Percentiles rank a stretch among this genome's conserved stretches.
Evolutionary conservation across 2,888 invertebrate species (phyloP).

Genomic region (Drosophila cognata): DNA sequence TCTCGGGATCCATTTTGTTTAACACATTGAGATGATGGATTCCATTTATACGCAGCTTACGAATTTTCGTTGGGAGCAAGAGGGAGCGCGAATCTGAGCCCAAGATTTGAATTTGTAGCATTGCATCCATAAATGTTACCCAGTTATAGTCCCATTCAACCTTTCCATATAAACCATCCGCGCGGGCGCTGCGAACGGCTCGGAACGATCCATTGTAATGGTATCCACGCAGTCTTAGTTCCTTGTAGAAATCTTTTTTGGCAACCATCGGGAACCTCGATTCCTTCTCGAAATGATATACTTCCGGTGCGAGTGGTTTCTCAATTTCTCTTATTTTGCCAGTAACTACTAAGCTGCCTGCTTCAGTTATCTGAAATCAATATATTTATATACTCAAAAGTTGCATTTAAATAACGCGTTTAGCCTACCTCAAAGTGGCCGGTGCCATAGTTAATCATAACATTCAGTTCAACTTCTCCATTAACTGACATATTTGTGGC

Average conservation of each 20-base stretch:
- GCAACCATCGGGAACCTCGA: slow-evolving; percentile 84
- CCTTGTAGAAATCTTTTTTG: slow-evolving; percentile 89
- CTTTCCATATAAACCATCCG: slow-evolving; percentile 83
- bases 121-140: slow-evolving; percentile 95
- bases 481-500: slow-evolving; percentile 92
- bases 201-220: slow-evolving; percentile 86
- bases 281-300: slow-evolving; percentile 52
- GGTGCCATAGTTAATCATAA: slow-evolving; percentile 87
- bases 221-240: slow-evolving; percentile 90
- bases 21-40: slow-evolving; percentile 87
- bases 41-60: slow-evolving; percentile 89
- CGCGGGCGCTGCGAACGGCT: slow-evolving; percentile 78
- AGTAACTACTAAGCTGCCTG: slow-evolving; percentile 89
- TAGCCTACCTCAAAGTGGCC: slow-evolving; percentile 87
- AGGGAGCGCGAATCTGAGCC: slow-evolving; percentile 89
- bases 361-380: slow-evolving; percentile 87
- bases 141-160: slow-evolving; percentile 92
- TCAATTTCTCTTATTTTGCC: slow-evolving; percentile 87
- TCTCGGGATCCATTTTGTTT: slow-evolving; percentile 82
- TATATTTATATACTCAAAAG: background rate
- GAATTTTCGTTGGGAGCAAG: slow-evolving; percentile 91
- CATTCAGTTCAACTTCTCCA: slow-evolving; percentile 86
- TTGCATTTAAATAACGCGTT: no score
- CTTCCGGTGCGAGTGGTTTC: slow-evolving; percentile 63
- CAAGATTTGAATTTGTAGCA: slow-evolving; percentile 93